Evolutionary conservation across 2,797 vertebrate genomes (phyloP).

Genomic region (Sebastes nivosus): DNA sequence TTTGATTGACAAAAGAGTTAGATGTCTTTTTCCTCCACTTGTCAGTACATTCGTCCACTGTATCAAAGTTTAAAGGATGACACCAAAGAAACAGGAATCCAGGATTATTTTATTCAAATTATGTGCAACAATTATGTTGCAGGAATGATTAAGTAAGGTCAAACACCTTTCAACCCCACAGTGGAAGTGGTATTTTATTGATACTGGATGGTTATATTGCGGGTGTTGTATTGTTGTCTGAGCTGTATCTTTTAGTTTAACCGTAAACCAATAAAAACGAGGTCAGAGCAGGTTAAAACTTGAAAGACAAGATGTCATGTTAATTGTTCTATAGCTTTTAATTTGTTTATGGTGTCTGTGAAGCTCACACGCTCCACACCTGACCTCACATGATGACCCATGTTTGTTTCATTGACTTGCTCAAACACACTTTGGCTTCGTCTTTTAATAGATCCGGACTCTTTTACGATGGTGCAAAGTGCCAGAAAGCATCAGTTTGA

Average conservation of each 20-base stretch:
- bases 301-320: rapidly evolving
- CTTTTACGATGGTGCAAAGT: conserved; percentile 26
- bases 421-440: neutral
- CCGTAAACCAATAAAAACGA: conserved; percentile 29
- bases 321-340: neutral
- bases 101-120: no score
- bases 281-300: neutral
- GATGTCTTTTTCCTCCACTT: neutral
- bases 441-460: rapidly evolving
- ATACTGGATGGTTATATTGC: neutral
- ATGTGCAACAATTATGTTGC: neutral
- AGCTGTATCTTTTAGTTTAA: neutral
- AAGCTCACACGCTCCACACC: neutral
- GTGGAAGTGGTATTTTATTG: neutral
- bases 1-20: neutral
- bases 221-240: neutral
- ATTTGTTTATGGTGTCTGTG: neutral
- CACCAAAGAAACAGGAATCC: neutral
- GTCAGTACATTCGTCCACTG: neutral
- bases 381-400: neutral
- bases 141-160: neutral
- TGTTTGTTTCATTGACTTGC: neutral
- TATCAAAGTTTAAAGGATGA: neutral
- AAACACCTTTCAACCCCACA: neutral
- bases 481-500: neutral